A percentile compares a stretch with the other conserved stretches of the same genome.
phyloP scores from a whole-genome alignment of 2,888 invertebrate genomes.

The Torymus aiolomorphi region DNA sequence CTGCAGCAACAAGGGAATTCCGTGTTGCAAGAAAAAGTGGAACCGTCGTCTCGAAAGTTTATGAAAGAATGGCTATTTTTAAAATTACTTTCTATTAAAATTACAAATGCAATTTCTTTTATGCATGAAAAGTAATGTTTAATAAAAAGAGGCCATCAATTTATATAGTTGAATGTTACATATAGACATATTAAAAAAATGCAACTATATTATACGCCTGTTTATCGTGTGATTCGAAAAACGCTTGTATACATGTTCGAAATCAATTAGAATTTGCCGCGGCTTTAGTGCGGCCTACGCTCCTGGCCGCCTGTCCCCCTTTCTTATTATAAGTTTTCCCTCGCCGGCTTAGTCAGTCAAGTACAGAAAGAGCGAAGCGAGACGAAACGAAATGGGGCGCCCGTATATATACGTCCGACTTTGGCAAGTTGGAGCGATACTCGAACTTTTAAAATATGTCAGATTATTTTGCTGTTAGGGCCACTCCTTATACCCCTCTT shows the following conservation, averaged over 20 bases:
- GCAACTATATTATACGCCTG: too few relatives aligned
- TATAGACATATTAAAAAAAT: too few relatives aligned
- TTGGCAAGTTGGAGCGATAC: conserved; percentile 63
- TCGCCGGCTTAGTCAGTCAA: conserved; percentile 58
- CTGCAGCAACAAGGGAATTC: too few relatives aligned
- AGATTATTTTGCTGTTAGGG: conserved; percentile 70
- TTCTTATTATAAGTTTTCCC: conserved; percentile 59
- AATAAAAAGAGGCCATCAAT: too few relatives aligned
- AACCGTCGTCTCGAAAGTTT: too few relatives aligned
- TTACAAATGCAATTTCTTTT: too few relatives aligned
- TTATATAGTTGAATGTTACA: too few relatives aligned
- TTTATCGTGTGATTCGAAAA: too few relatives aligned
- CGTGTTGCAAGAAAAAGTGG: too few relatives aligned
- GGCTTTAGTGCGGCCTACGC: conserved; percentile 63
- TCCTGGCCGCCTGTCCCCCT: conserved; percentile 14
- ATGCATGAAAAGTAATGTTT: too few relatives aligned
- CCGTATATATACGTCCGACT: not conserved
- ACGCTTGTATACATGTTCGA: not conserved
- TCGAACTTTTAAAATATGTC: conserved; percentile 74
- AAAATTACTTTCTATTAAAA: too few relatives aligned
- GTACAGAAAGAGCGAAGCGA: conserved; percentile 29
- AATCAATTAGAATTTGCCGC: conserved; percentile 53
- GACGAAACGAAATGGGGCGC: conserved; percentile 17
- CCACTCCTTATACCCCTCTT: not conserved
- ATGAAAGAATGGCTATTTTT: too few relatives aligned